Conservation (phyloP, 2,888 invertebrate genomes). For the Acronicta aceris region DNA sequence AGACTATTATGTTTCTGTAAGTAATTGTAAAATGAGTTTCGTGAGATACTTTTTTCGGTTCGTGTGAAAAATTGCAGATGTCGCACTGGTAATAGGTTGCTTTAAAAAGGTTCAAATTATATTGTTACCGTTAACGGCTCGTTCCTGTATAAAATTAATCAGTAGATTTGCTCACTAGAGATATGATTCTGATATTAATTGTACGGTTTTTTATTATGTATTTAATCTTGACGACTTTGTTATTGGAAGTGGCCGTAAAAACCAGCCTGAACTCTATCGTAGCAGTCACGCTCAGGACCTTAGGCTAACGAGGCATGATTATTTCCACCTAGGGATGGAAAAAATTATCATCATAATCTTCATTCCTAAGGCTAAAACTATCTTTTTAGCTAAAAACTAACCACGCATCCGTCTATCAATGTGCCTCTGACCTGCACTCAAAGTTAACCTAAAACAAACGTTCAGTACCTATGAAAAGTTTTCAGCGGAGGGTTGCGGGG, state of each 20-base stretch:
- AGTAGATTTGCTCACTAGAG: too few relatives aligned
- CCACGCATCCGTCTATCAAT: constrained; percentile 25
- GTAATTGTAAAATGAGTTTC: constrained; percentile 75
- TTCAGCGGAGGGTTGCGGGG: constrained; percentile 61
- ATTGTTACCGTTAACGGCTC: not conserved
- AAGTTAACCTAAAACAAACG: constrained; percentile 76
- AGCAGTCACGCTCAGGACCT: too few relatives aligned
- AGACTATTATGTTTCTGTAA: constrained; percentile 79
- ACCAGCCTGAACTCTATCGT: too few relatives aligned
- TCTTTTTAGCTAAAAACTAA: constrained; percentile 13
- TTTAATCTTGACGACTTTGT: too few relatives aligned
- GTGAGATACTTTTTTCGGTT: constrained; percentile 44
- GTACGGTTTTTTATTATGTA: too few relatives aligned
- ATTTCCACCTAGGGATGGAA: too few relatives aligned
- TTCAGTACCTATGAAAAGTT: constrained; percentile 75
- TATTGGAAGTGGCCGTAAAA: too few relatives aligned
- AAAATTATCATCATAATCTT: too few relatives aligned
- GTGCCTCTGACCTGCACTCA: constrained; percentile 60
- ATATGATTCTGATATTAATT: not conserved
- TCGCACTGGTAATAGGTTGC: constrained; percentile 23
- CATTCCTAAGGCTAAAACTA: too few relatives aligned
- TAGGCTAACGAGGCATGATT: too few relatives aligned
- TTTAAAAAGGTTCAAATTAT: constrained; percentile 15
- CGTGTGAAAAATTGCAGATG: constrained; percentile 57
- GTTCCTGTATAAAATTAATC: too few relatives aligned